A percentile compares a stretch with the other conserved stretches of the same genome.
Evolutionary conservation across 2,797 vertebrate species (phyloP).

Genomic region (Acipenser oxyrinchus): DNA sequence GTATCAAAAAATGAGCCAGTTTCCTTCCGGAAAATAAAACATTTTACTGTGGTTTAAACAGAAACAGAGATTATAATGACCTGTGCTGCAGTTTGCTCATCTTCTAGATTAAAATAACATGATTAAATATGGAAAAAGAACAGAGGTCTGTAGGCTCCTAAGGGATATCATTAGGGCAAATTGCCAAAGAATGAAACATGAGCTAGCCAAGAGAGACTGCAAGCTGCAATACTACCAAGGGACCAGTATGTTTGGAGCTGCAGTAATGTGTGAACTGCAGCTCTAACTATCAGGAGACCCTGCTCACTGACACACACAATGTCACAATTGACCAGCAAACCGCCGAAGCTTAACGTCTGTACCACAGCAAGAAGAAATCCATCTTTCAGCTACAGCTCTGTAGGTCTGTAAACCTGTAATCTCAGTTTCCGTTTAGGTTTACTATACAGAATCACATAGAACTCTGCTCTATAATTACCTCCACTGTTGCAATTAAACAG

Average conservation of each 20-base stretch:
- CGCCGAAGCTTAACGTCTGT: conserved; percentile 62
- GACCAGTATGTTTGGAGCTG: conserved; percentile 75
- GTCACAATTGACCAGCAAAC: conserved; percentile 85
- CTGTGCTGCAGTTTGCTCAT: conserved; percentile 61
- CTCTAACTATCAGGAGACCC: conserved; percentile 69
- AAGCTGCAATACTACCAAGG: conserved; percentile 73
- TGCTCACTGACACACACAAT: conserved; percentile 80
- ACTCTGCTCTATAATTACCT: conserved; percentile 1
- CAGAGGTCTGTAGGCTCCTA: conserved; percentile 84
- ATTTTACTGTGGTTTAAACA: background rate
- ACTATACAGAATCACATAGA: background rate
- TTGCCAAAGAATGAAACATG: conserved; percentile 99
- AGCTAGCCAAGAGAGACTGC: conserved; percentile 89
- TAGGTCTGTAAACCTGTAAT: conserved; percentile 5
- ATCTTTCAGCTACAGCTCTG: conserved; percentile 20
- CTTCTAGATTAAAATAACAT: conserved; percentile 84
- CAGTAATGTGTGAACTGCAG: conserved; percentile 75
- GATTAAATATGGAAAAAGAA: conserved; percentile 93
- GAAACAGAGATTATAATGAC: conserved; percentile 58
- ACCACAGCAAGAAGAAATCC: conserved; percentile 32
- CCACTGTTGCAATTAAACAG: conserved; percentile 53
- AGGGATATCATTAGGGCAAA: conserved; percentile 99
- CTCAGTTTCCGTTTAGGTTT: conserved; percentile 2
- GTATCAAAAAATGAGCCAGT: background rate
- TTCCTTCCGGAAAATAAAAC: conserved; percentile 12